Evolutionary conservation across 2,888 invertebrate genomes (phyloP).

Genomic region (Liodrosophila aerea): DNA sequence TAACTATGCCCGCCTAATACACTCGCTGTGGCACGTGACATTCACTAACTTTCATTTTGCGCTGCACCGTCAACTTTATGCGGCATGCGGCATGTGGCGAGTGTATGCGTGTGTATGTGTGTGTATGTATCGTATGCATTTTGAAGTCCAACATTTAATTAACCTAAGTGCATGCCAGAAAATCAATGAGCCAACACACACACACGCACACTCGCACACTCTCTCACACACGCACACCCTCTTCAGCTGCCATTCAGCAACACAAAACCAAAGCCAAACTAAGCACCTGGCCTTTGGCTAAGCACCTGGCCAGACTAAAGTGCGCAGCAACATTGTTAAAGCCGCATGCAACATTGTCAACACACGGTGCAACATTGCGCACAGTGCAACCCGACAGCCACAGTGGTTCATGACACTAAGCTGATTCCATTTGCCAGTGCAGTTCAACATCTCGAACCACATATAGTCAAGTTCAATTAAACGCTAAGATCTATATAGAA

Average conservation of each 20-base stretch:
- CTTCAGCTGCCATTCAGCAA: background rate
- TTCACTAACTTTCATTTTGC: constrained; percentile 55
- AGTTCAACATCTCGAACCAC: no score
- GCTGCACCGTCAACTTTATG: constrained; percentile 1
- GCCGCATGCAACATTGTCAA: no score
- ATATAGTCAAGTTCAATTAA: no score
- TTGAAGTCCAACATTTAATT: constrained; percentile 62
- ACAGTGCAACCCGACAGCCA: background rate
- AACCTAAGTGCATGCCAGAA: constrained; percentile 59
- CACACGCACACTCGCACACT: constrained; percentile 15
- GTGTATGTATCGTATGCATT: constrained; percentile 7
- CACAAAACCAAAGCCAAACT: no score
- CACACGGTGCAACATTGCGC: background rate
- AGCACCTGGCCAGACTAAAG: no score
- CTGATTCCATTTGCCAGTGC: no score
- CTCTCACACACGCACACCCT: constrained; percentile 4
- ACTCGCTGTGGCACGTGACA: constrained; percentile 53
- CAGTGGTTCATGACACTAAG: no score
- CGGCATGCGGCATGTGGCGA: constrained; percentile 3
- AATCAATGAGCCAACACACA: constrained; percentile 57
- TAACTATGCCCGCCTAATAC: constrained; percentile 13
- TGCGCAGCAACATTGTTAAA: no score
- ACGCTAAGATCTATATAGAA: no score
- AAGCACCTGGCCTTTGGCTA: no score
- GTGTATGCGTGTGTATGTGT: background rate